Percentiles rank a stretch among this genome's conserved stretches.
These are phyloP conservation scores for Eilema griseolum DNA, from an alignment of 2,888 invertebrate genomes.

Conservation along the genomic window DNA sequence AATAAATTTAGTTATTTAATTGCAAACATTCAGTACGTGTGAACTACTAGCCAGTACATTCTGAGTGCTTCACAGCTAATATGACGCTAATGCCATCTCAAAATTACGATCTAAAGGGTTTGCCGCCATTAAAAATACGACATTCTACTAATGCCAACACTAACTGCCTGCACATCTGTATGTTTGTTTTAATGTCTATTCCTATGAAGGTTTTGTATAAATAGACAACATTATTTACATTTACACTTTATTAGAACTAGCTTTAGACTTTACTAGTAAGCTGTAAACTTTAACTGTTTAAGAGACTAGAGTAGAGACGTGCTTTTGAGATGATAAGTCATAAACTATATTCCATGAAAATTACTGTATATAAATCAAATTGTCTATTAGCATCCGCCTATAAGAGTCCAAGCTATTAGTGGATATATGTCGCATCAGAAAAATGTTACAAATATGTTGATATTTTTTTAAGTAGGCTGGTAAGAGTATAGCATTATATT, in stretches of 20 bases:
- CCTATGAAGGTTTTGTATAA: not conserved
- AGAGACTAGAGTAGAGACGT: not conserved
- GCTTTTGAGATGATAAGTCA: not conserved
- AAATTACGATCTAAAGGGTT: conserved; percentile 4
- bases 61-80: conserved; percentile 32
- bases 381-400: not conserved
- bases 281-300: not conserved
- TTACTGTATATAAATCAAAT: not conserved
- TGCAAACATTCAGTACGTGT: conserved; percentile 67
- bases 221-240: not conserved
- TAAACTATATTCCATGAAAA: not conserved
- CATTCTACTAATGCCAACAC: not conserved
- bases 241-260: not conserved
- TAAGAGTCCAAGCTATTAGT: not conserved
- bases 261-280: not conserved
- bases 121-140: conserved; percentile 2
- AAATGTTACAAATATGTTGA: no score
- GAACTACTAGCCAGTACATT: conserved; percentile 60
- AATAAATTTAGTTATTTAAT: conserved; percentile 66
- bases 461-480: no score
- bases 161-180: not conserved
- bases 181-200: conserved; percentile 10
- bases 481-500: no score
- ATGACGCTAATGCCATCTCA: conserved; percentile 43
- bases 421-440: not conserved